phyloP scores from a whole-genome alignment of 2,113 vertebrate genomes.

The Chitala chitala region DNA sequence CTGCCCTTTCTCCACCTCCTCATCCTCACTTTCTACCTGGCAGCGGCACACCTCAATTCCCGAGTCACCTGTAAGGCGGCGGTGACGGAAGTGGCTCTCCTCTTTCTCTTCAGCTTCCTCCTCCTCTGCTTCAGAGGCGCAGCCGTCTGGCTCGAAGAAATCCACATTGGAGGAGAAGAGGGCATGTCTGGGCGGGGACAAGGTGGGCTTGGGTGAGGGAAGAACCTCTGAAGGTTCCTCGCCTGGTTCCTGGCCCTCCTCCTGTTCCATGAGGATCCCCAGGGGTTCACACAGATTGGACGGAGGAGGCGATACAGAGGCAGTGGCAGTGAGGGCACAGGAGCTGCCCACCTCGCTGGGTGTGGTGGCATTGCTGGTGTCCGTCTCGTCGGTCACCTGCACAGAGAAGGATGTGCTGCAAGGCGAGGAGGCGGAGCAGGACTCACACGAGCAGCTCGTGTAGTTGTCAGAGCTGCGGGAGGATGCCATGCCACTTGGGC shows the following conservation, averaged over 20 bases:
- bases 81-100: conserved; percentile 70
- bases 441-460: conserved; percentile 80
- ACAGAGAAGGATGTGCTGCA: conserved; percentile 76
- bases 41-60: conserved; percentile 87
- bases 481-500: conserved; percentile 57
- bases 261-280: conserved; percentile 27
- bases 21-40: conserved; percentile 52
- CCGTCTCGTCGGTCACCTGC: conserved; percentile 69
- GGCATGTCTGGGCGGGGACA: conserved; percentile 41
- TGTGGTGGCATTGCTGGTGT: conserved; percentile 64
- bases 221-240: conserved; percentile 30
- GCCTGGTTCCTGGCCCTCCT: conserved; percentile 5
- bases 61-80: conserved; percentile 83
- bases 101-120: conserved; percentile 52
- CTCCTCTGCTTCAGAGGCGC: conserved; percentile 42
- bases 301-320: conserved; percentile 28
- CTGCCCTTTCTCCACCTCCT: conserved; percentile 31
- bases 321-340: not conserved
- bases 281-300: conserved; percentile 46
- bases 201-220: conserved; percentile 10
- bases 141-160: conserved; percentile 42
- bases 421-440: conserved; percentile 75
- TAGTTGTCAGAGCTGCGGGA: conserved; percentile 76
- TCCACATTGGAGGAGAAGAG: conserved; percentile 56
- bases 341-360: conserved; percentile 48